Evolutionary conservation across 2,888 invertebrate genomes (phyloP).

Genomic region (Mesochorus sp.): DNA sequence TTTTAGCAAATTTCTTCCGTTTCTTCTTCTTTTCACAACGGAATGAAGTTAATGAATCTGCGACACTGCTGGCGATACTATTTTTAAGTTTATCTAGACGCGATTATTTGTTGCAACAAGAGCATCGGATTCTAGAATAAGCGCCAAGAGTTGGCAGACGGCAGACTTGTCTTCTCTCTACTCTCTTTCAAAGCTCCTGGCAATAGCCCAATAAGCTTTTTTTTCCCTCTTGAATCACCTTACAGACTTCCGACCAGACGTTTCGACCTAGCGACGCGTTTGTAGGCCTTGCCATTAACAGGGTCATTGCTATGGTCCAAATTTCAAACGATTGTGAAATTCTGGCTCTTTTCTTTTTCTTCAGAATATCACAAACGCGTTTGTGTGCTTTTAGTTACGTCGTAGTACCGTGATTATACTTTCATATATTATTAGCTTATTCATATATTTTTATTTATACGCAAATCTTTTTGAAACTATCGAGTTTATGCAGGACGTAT

Average conservation of each 20-base stretch:
- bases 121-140: conserved; percentile 50
- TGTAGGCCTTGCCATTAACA: conserved; percentile 12
- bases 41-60: conserved; percentile 10
- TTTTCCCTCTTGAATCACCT: conserved; percentile 18
- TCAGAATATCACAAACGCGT: not conserved
- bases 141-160: conserved; percentile 46
- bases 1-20: not conserved
- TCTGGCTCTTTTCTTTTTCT: not conserved
- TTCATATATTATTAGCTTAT: too few relatives aligned
- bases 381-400: not conserved
- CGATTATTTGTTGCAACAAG: conserved; percentile 42
- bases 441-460: too few relatives aligned
- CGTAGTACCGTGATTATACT: too few relatives aligned
- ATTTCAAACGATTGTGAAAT: not conserved
- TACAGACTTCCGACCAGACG: conserved; percentile 35
- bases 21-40: not conserved
- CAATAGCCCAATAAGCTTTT: conserved; percentile 47
- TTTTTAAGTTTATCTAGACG: conserved; percentile 52
- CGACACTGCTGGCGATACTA: conserved; percentile 18
- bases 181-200: conserved; percentile 41
- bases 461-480: too few relatives aligned
- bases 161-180: conserved; percentile 13
- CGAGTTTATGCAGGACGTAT: too few relatives aligned
- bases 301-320: conserved; percentile 15
- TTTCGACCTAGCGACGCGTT: conserved; percentile 15